Conservation (phyloP, 2,888 invertebrate species). For the Monopis laevigella region DNA sequence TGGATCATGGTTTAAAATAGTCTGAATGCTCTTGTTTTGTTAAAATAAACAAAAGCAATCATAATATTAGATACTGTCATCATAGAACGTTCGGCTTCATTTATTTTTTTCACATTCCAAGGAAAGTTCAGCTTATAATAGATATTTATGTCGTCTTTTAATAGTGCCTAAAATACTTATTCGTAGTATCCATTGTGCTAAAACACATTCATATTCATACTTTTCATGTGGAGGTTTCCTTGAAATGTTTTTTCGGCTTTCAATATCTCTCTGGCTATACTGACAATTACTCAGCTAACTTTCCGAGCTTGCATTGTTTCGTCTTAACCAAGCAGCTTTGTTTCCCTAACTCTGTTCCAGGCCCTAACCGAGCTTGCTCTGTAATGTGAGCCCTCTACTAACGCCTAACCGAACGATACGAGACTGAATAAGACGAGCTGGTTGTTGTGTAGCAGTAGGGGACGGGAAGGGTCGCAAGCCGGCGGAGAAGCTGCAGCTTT, state of each 20-base stretch:
- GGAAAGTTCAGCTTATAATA: background rate
- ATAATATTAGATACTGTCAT: too few species aligned
- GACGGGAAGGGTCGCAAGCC: constrained; percentile 41
- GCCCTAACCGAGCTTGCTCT: constrained; percentile 69
- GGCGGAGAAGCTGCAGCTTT: constrained; percentile 50
- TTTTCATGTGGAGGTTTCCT: constrained; percentile 28
- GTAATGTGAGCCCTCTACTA: constrained; percentile 64
- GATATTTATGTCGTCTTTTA: background rate
- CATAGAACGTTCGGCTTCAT: constrained; percentile 6
- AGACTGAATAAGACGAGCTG: constrained; percentile 45
- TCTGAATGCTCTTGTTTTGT: too few species aligned
- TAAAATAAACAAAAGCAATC: too few species aligned
- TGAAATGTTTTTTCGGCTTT: constrained; percentile 32
- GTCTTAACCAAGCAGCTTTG: constrained; percentile 57
- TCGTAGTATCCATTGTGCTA: background rate
- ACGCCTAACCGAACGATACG: constrained; percentile 52
- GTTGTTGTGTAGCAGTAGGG: constrained; percentile 56
- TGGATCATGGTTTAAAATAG: too few species aligned
- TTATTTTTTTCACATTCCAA: constrained; percentile 8
- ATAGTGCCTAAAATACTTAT: background rate
- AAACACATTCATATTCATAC: background rate
- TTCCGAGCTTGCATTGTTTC: constrained; percentile 55
- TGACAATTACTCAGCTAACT: constrained; percentile 42
- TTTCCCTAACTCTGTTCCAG: constrained; percentile 68
- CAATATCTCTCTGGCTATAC: constrained; percentile 1